A percentile compares a stretch with the other conserved stretches of the same genome.
Conservation (phyloP, 2,113 vertebrate species). For the Genyomyrus donnyi region DNA sequence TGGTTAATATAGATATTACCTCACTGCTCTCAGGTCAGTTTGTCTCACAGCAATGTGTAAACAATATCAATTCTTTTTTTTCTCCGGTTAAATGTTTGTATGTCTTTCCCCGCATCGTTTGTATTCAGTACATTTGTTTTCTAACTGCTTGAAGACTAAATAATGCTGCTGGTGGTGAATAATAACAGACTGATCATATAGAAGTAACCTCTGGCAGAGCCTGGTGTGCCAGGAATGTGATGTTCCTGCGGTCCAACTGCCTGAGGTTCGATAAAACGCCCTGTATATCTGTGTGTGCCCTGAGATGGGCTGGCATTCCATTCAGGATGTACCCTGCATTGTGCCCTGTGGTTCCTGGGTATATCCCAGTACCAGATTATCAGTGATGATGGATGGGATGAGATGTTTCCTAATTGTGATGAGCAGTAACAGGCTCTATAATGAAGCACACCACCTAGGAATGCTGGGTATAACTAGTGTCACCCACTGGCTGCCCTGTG, state of each 20-base stretch:
- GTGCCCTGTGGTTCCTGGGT: not conserved
- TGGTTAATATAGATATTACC: not conserved
- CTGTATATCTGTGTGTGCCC: not conserved
- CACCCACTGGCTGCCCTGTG: not conserved
- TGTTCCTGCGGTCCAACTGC: not conserved
- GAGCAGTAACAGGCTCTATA: not conserved
- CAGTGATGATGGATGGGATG: not conserved
- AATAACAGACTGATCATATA: not conserved
- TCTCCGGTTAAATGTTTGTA: not conserved
- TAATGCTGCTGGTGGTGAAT: not conserved
- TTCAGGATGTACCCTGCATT: not conserved
- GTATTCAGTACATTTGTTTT: not conserved
- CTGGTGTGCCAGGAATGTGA: not conserved
- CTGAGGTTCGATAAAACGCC: not conserved
- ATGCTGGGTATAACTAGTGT: not conserved
- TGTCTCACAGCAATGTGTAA: not conserved
- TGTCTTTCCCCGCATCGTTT: not conserved
- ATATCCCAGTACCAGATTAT: not conserved
- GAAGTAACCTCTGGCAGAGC: not conserved
- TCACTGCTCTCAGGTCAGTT: not conserved
- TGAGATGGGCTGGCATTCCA: not conserved
- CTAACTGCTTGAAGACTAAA: not conserved
- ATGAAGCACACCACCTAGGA: not conserved
- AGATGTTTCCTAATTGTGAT: constrained; percentile 2
- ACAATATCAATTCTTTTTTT: not conserved